These are phyloP conservation scores for Coremacera marginata DNA, from an alignment of 2,888 invertebrate genomes.

Conservation along the genomic window DNA sequence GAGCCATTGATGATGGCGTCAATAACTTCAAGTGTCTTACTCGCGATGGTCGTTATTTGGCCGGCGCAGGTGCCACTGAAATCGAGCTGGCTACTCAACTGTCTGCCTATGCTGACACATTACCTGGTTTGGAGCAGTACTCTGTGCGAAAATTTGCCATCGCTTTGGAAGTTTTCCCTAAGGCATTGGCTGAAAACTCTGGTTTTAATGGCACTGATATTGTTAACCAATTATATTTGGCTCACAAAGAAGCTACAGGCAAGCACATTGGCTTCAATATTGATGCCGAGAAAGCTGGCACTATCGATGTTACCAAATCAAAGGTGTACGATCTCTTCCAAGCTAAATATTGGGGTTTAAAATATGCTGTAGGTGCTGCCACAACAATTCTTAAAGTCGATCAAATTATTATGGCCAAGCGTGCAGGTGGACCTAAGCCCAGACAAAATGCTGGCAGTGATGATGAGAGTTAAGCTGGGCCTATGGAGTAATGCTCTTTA, in stretches of 20 bases:
- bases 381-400: slow-evolving; percentile 93
- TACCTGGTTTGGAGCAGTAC: slow-evolving; percentile 97
- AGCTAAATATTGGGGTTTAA: slow-evolving; percentile 93
- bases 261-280: slow-evolving; percentile 89
- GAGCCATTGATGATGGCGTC: slow-evolving; percentile 98
- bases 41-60: slow-evolving; percentile 79
- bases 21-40: slow-evolving; percentile 96
- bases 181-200: slow-evolving; percentile 93
- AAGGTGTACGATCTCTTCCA: slow-evolving; percentile 87
- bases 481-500: neutral
- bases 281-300: slow-evolving; percentile 79
- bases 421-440: slow-evolving; percentile 94
- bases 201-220: slow-evolving; percentile 90
- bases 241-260: slow-evolving; percentile 86
- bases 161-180: slow-evolving; percentile 91
- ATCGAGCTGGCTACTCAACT: slow-evolving; percentile 92
- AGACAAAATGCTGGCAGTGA: slow-evolving; percentile 77
- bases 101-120: slow-evolving; percentile 87
- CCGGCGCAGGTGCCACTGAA: slow-evolving; percentile 97
- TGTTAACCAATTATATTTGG: slow-evolving; percentile 89
- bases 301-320: slow-evolving; percentile 82
- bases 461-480: slow-evolving; percentile 76
- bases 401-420: slow-evolving; percentile 98
- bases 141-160: slow-evolving; percentile 93
- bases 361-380: slow-evolving; percentile 94